A percentile compares a stretch with the other conserved stretches of the same genome.
Evolutionary conservation across 2,888 invertebrate species (phyloP).

Genomic region (Phortica magna): DNA sequence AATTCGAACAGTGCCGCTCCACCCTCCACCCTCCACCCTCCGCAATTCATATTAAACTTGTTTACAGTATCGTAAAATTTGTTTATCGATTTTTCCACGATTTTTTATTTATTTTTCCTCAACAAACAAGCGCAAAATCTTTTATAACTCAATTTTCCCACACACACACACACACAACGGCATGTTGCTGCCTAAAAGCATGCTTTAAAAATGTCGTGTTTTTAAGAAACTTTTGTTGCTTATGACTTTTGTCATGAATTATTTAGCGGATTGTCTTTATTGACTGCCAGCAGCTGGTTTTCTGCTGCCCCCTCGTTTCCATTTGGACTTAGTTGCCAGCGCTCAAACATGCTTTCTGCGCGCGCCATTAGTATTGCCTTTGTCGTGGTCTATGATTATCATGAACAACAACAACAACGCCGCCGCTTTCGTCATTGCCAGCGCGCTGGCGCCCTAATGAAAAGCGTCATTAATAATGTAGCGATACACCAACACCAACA

Average conservation of each 20-base stretch:
- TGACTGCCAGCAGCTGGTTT: slow-evolving; percentile 7
- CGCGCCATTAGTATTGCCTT: slow-evolving; percentile 56
- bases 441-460: slow-evolving; percentile 60
- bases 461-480: slow-evolving; percentile 71
- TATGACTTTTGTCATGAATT: slow-evolving; percentile 50
- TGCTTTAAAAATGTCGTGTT: slow-evolving; percentile 27
- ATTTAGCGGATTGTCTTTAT: slow-evolving; percentile 44
- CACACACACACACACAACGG: neutral
- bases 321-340: neutral
- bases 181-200: slow-evolving; percentile 2
- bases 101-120: slow-evolving; percentile 40
- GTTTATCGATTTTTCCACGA: slow-evolving; percentile 60
- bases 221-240: slow-evolving; percentile 42
- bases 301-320: neutral
- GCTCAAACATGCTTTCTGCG: neutral
- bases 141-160: slow-evolving; percentile 32
- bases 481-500: slow-evolving; percentile 58
- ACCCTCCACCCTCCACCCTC: neutral
- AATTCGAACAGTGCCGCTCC: neutral
- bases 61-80: slow-evolving; percentile 69
- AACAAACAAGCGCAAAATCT: slow-evolving; percentile 25
- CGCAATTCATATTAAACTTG: slow-evolving; percentile 62
- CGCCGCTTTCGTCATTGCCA: slow-evolving; percentile 3
- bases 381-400: slow-evolving; percentile 45
- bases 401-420: slow-evolving; percentile 25